phyloP scores from a whole-genome alignment of 2,888 invertebrate genomes.

The Cerastis rubricosa region DNA sequence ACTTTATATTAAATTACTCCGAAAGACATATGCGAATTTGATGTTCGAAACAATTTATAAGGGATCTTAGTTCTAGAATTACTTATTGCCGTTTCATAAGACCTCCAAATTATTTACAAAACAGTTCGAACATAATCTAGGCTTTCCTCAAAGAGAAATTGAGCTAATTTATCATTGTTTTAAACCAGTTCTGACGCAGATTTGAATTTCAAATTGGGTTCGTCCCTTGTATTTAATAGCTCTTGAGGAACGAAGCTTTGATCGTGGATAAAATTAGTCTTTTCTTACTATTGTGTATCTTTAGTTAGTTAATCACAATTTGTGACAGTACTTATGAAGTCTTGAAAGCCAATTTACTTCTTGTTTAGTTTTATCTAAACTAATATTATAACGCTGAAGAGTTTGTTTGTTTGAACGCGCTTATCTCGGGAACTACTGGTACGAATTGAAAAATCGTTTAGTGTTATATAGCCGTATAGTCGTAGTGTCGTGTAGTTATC shows the following conservation, averaged over 20 bases:
- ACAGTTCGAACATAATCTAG: constrained; percentile 47
- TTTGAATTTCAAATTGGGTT: constrained; percentile 62
- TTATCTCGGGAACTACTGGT: too few relatives aligned
- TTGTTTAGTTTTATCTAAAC: not conserved
- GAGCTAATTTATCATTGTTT: constrained; percentile 57
- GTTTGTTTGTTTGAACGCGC: too few relatives aligned
- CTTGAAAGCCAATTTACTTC: not conserved
- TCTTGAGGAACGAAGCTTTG: constrained; percentile 39
- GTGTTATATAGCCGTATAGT: too few relatives aligned
- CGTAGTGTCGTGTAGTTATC: too few relatives aligned
- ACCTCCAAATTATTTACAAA: constrained; percentile 28
- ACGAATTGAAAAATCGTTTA: too few relatives aligned
- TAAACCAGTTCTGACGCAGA: constrained; percentile 39
- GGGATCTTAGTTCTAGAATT: constrained; percentile 24
- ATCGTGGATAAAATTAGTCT: constrained; percentile 46
- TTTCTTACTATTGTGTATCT: constrained; percentile 31
- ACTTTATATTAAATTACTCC: constrained; percentile 23
- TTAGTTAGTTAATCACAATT: constrained; percentile 17
- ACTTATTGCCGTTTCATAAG: constrained; percentile 35
- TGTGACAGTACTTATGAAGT: not conserved
- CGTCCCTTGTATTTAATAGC: constrained; percentile 41
- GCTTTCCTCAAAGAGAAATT: constrained; percentile 41
- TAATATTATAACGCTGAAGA: too few relatives aligned
- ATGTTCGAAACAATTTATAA: constrained; percentile 23
- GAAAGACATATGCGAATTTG: constrained; percentile 16